These are phyloP conservation scores for Margarornis squamiger DNA, from an alignment of 2,797 vertebrate genomes.

Conservation along the genomic window DNA sequence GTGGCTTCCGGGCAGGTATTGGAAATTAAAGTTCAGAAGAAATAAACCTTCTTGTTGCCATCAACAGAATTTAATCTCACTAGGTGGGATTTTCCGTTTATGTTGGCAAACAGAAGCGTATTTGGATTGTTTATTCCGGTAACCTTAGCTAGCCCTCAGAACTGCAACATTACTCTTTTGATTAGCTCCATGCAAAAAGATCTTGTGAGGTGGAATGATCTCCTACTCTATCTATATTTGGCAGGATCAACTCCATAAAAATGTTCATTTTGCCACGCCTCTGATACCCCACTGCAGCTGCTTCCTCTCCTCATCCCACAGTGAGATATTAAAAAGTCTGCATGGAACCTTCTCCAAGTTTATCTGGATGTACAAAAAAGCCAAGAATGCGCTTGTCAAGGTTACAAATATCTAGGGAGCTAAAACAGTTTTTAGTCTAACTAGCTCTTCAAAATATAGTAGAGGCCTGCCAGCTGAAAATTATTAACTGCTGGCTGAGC, in stretches of 20 bases:
- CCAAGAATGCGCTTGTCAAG: constrained; percentile 53
- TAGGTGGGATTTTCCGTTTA: constrained; percentile 69
- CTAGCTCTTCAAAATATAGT: constrained; percentile 33
- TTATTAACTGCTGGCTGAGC: constrained; percentile 54
- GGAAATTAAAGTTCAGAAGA: constrained; percentile 48
- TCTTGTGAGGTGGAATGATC: constrained; percentile 33
- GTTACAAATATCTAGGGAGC: constrained; percentile 55
- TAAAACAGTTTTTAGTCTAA: constrained; percentile 29
- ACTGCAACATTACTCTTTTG: constrained; percentile 39
- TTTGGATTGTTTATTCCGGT: constrained; percentile 59
- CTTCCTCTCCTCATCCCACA: constrained; percentile 53
- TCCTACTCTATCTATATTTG: constrained; percentile 59
- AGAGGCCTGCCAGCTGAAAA: constrained; percentile 33
- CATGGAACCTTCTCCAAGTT: constrained; percentile 36
- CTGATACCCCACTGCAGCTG: constrained; percentile 44
- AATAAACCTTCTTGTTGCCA: constrained; percentile 15
- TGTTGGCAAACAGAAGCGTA: constrained; percentile 51
- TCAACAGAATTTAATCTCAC: constrained; percentile 53
- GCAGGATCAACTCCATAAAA: constrained; percentile 48
- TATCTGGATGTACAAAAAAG: constrained; percentile 55
- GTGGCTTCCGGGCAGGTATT: background rate
- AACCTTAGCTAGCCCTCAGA: constrained; percentile 56
- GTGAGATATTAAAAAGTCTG: constrained; percentile 57
- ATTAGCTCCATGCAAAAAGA: constrained; percentile 58
- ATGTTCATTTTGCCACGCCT: constrained; percentile 57